Conservation (phyloP, 2,797 vertebrate genomes). For the Chelonia mydas region DNA sequence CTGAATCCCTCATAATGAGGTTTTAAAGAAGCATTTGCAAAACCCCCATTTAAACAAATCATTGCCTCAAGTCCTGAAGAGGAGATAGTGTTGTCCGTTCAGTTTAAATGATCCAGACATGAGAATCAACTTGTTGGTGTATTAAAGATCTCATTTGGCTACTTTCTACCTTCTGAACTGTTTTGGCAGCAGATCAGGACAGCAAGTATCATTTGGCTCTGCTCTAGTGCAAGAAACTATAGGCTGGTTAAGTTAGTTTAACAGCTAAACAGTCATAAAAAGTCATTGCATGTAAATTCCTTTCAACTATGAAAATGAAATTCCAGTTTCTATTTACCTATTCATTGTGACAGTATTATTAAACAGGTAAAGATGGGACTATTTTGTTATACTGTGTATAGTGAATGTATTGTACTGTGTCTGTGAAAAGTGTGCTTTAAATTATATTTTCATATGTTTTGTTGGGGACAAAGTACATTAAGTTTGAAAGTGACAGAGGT, state of each 20-base stretch:
- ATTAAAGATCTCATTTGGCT: constrained; percentile 60
- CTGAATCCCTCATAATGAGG: constrained; percentile 44
- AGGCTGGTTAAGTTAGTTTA: constrained; percentile 80
- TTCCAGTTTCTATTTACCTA: constrained; percentile 85
- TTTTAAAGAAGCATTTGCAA: constrained; percentile 25
- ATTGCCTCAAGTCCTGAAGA: background rate
- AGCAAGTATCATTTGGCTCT: constrained; percentile 52
- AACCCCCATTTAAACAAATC: constrained; percentile 13
- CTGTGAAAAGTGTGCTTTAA: constrained; percentile 97
- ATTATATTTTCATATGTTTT: constrained; percentile 99
- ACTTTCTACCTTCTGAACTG: constrained; percentile 65
- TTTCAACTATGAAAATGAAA: constrained; percentile 83
- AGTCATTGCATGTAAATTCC: constrained; percentile 88
- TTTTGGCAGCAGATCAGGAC: constrained; percentile 69
- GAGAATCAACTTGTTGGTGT: constrained; percentile 48
- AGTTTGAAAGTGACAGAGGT: constrained; percentile 89
- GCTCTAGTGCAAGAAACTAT: constrained; percentile 79
- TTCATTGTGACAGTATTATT: constrained; percentile 93
- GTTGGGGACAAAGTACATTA: constrained; percentile 90
- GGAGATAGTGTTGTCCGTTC: background rate
- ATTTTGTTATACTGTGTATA: constrained; percentile 96
- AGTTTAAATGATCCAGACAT: constrained; percentile 71
- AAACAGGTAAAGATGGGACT: constrained; percentile 91
- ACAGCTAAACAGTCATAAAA: constrained; percentile 86
- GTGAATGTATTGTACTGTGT: constrained; percentile 97